These are phyloP conservation scores for Timema cristinae DNA, from an alignment of 2,888 invertebrate species.

Conservation along the genomic window DNA sequence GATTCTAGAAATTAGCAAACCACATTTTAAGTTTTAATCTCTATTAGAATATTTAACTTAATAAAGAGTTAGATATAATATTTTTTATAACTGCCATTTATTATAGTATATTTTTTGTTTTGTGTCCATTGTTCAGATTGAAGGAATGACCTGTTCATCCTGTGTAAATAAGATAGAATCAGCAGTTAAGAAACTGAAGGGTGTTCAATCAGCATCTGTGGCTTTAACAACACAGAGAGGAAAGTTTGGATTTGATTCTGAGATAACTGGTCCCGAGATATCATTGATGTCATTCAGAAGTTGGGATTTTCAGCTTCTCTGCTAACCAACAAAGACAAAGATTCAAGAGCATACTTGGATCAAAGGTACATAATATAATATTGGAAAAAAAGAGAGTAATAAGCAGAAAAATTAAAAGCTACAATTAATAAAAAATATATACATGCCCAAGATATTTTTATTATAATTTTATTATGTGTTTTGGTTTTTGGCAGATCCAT, in stretches of 20 bases:
- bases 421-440: no score
- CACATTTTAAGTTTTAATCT: no score
- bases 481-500: not conserved
- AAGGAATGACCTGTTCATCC: constrained; percentile 93
- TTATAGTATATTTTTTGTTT: constrained; percentile 32
- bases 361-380: constrained; percentile 54
- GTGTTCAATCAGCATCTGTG: constrained; percentile 78
- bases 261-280: constrained; percentile 82
- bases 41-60: no score
- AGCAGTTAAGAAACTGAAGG: constrained; percentile 68
- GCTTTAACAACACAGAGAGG: constrained; percentile 84
- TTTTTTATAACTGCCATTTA: not conserved
- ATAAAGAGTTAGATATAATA: no score
- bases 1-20: no score
- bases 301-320: constrained; percentile 82
- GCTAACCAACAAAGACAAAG: constrained; percentile 59
- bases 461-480: no score
- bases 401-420: constrained; percentile 6
- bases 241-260: constrained; percentile 79
- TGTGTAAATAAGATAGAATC: constrained; percentile 95
- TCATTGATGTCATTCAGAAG: constrained; percentile 78
- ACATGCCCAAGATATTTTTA: no score
- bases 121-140: constrained; percentile 55
- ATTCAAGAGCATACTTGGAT: constrained; percentile 64
- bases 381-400: constrained; percentile 3